Percentiles rank a stretch among this genome's conserved stretches.
Evolutionary conservation across 2,888 invertebrate species (phyloP).

Genomic region (Mechanitis messenoides): DNA sequence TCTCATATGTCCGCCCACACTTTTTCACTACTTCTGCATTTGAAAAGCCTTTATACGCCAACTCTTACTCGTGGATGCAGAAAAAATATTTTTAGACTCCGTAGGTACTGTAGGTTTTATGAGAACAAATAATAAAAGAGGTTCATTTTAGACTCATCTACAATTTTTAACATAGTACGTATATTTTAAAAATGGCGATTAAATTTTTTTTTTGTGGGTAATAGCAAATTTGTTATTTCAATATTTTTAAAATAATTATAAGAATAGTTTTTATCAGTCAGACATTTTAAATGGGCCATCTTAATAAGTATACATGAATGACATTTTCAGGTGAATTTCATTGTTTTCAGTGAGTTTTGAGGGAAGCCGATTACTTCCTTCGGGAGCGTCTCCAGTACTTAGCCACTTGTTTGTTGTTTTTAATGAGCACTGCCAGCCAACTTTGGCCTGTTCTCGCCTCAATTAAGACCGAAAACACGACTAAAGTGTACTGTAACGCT

Average conservation of each 20-base stretch:
- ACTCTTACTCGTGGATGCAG: slow-evolving; percentile 13
- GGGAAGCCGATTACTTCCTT: slow-evolving; percentile 69
- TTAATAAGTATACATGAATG: slow-evolving; percentile 22
- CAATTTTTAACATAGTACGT: neutral
- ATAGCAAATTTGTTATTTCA: too few relatives aligned
- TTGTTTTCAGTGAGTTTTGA: slow-evolving; percentile 36
- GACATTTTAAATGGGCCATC: neutral
- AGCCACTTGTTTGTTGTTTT: slow-evolving; percentile 72
- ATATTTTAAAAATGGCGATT: neutral
- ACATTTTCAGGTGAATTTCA: slow-evolving; percentile 37
- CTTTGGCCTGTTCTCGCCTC: slow-evolving; percentile 67
- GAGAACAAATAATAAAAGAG: neutral
- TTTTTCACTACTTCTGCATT: slow-evolving; percentile 42
- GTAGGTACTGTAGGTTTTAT: neutral
- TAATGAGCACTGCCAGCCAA: slow-evolving; percentile 72
- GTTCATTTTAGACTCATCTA: neutral
- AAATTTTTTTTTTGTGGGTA: too few relatives aligned
- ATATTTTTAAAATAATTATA: too few relatives aligned
- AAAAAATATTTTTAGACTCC: slow-evolving; percentile 12
- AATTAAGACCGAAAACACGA: slow-evolving; percentile 72
- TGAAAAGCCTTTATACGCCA: slow-evolving; percentile 12
- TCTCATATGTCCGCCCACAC: slow-evolving; percentile 53
- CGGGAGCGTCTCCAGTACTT: slow-evolving; percentile 57
- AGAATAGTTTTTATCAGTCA: too few relatives aligned
- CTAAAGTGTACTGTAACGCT: slow-evolving; percentile 44